Evolutionary conservation across 2,797 vertebrate genomes (phyloP).

Genomic region (Gadopsis marmoratus): DNA sequence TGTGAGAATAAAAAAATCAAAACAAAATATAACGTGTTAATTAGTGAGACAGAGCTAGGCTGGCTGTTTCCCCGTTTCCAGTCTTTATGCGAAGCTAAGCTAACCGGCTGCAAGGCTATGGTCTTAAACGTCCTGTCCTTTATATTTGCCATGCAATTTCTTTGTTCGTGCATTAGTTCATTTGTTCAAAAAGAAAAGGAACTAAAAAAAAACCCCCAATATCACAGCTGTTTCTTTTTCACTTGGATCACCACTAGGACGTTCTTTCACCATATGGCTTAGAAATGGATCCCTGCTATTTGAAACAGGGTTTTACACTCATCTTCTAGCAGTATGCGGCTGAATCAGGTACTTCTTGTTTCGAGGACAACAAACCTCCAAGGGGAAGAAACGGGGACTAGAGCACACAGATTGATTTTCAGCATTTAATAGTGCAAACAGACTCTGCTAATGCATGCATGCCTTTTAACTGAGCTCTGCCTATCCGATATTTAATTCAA

Average conservation of each 20-base stretch:
- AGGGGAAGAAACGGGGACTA: neutral
- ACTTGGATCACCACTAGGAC: neutral
- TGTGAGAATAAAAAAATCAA: neutral
- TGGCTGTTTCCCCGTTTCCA: neutral
- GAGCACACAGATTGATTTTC: conserved; percentile 8
- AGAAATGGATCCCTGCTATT: neutral
- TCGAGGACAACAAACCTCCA: neutral
- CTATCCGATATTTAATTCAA: conserved; percentile 46
- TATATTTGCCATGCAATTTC: conserved; percentile 4
- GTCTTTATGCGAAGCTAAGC: conserved; percentile 1
- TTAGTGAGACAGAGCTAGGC: neutral
- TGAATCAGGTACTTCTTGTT: neutral
- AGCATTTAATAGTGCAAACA: conserved; percentile 14
- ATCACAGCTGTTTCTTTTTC: neutral
- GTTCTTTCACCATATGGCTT: neutral
- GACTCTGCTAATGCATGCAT: conserved; percentile 6
- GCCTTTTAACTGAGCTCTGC: conserved; percentile 37
- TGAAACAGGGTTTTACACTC: neutral
- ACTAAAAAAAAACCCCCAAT: neutral
- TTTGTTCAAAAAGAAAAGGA: conserved; percentile 1
- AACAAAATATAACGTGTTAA: neutral
- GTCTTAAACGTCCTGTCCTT: neutral
- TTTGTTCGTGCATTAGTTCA: conserved; percentile 6
- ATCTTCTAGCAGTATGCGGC: neutral
- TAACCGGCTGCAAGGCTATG: neutral